These are phyloP conservation scores for Cynaeus angustus DNA, from an alignment of 2,888 invertebrate genomes.

Conservation along the genomic window DNA sequence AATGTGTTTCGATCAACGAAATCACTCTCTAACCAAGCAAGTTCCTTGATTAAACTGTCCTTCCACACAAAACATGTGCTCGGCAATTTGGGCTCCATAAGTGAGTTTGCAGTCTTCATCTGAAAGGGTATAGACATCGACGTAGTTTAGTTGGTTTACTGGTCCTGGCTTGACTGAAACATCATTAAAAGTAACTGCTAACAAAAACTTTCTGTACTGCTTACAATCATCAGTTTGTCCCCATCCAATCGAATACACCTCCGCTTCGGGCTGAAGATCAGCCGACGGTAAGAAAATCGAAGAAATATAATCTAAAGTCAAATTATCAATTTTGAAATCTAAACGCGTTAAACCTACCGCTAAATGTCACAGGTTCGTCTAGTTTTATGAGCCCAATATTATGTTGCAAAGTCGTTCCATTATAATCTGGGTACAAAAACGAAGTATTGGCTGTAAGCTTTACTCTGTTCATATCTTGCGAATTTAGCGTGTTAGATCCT, in stretches of 20 bases:
- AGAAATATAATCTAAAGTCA: constrained; percentile 35
- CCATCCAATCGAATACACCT: constrained; percentile 27
- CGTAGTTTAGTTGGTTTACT: constrained; percentile 10
- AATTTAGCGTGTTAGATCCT: constrained; percentile 24
- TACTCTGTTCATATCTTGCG: constrained; percentile 15
- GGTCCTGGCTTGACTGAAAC: constrained; percentile 14
- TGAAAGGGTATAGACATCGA: not conserved
- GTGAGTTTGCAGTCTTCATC: constrained; percentile 15
- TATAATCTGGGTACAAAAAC: constrained; percentile 27
- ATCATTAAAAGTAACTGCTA: not conserved
- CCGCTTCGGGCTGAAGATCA: constrained; percentile 34
- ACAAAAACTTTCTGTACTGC: not conserved
- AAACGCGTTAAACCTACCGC: not conserved
- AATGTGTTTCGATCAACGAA: too few species aligned
- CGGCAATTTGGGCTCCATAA: constrained; percentile 20
- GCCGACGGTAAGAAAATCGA: constrained; percentile 34
- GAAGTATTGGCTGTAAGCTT: constrained; percentile 19
- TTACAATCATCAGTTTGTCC: constrained; percentile 25
- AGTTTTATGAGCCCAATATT: constrained; percentile 27
- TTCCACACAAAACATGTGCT: constrained; percentile 22
- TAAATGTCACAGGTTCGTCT: constrained; percentile 4
- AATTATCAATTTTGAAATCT: not conserved
- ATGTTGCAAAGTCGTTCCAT: constrained; percentile 23
- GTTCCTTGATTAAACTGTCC: constrained; percentile 29
- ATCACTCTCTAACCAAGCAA: constrained; percentile 55